Evolutionary conservation across 2,113 vertebrate species (phyloP).

Genomic region (Rhinolophus ferrumequinum): DNA sequence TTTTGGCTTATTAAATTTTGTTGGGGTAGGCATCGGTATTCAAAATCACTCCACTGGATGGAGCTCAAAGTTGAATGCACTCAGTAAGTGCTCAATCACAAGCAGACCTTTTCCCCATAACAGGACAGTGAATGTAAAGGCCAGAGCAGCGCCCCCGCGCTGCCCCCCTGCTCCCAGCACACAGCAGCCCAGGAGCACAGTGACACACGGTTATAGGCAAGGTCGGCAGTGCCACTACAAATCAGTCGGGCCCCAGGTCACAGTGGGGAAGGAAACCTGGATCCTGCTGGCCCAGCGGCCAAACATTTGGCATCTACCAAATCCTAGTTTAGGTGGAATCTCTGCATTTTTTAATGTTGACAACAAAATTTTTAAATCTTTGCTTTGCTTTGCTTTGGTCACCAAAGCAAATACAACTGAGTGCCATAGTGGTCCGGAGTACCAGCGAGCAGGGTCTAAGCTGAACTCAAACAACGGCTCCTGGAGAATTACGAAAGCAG

Average conservation of each 20-base stretch:
- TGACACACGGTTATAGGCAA: not conserved
- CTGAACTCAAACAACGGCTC: not conserved
- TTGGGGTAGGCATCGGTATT: not conserved
- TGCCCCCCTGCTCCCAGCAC: not conserved
- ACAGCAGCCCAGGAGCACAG: not conserved
- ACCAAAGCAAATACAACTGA: not conserved
- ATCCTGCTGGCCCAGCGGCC: not conserved
- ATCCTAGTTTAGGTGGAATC: not conserved
- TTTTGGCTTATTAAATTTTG: constrained; percentile 7
- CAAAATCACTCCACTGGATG: not conserved
- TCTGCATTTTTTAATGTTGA: not conserved
- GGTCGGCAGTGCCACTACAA: not conserved
- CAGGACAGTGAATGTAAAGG: not conserved
- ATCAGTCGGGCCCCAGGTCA: not conserved
- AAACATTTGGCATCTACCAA: not conserved
- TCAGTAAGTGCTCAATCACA: not conserved
- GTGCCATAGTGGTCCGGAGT: not conserved
- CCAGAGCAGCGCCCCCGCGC: not conserved
- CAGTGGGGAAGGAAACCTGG: not conserved
- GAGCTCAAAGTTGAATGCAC: not conserved
- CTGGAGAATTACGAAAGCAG: not conserved
- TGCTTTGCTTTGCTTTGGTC: not conserved
- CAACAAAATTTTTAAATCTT: constrained; percentile 6
- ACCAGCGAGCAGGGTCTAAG: not conserved
- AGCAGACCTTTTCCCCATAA: not conserved